Base-by-base conservation (phyloP, 1,140 invertebrate genomes). In the Drosophila pallidifrons region DNA sequence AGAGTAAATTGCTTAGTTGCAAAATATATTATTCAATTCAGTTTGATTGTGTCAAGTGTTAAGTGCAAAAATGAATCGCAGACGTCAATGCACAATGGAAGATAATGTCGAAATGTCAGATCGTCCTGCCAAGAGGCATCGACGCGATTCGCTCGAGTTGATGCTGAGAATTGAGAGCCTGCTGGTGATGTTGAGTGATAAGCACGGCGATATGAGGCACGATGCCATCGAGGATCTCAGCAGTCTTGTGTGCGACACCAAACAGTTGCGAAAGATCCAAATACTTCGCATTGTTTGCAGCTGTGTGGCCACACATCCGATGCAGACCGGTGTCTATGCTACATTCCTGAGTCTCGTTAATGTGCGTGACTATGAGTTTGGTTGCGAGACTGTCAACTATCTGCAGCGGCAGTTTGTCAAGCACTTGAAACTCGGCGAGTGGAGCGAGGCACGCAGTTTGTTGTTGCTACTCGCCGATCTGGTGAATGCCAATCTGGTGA, bases 241-340 rank as follows among this genome's bases (percentile, higher is more conserved):
- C 25, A 49, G 25, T 13, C 52, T 71, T 5, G 35, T 76, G 7
- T 5, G 7, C 5, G 65, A 61, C 5, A 10, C 20, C 2, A 43
- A 38, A 10, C 7, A 38, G 0, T 5, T 82, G 49, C 38, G 51
- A 10, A 77, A 64, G n/a, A 1, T 1, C 1, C 98, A 99, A 93
- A 99, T 99, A 47, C 93, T 99, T 3, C 94, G 97, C 69, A 98
- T 99, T 75, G 93, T 99, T 0, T 96, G 96, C 10, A 96, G 98
- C 81, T 99, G 98, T 94, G 97, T 98, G 25, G 96, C 97, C 38
- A 95, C 95, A 73, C 96, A 98, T 95, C 98, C 99, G 5, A 98
- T 99, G 92, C 99, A 99, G 93, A 96, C 98, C 91, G 98, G 98
- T 0, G 98, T 99, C 69, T 99, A 99, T 91, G 97, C 98, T 2